Percentiles rank a stretch among this genome's conserved stretches.
Evolutionary conservation across 2,113 vertebrate species (phyloP).

Genomic region (Montifringilla adamsi): DNA sequence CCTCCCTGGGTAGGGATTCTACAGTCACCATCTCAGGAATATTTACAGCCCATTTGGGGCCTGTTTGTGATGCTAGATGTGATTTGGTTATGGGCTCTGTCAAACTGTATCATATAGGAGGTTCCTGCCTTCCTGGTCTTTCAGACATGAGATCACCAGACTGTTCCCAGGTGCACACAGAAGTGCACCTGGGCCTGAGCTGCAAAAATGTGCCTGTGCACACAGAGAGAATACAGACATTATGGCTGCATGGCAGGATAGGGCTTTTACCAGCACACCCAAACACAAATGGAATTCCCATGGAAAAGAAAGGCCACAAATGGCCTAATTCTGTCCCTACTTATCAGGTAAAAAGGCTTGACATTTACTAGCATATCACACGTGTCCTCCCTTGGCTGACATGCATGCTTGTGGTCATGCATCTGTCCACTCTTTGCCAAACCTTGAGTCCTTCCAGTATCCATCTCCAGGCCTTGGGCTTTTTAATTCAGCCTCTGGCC

Average conservation of each 20-base stretch:
- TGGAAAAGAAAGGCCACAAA: neutral
- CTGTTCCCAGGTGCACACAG: neutral
- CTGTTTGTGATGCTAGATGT: neutral
- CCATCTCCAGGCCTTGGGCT: neutral
- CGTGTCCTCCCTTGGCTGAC: accelerated
- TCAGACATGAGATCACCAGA: neutral
- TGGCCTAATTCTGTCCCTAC: neutral
- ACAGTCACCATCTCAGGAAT: neutral
- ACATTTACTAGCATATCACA: neutral
- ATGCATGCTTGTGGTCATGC: neutral
- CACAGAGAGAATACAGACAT: neutral
- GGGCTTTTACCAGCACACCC: neutral
- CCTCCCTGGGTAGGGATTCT: neutral
- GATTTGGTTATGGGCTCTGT: neutral
- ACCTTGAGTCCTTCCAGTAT: neutral
- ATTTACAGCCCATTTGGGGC: neutral
- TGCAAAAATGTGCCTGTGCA: neutral
- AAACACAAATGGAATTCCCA: neutral
- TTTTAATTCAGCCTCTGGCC: neutral
- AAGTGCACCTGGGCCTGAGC: neutral
- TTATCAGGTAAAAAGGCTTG: neutral
- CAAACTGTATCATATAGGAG: neutral
- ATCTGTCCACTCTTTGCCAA: neutral
- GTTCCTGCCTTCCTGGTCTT: neutral
- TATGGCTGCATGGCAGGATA: neutral